Conservation (phyloP, 2,888 invertebrate genomes). For the Ophion slaviceki region DNA sequence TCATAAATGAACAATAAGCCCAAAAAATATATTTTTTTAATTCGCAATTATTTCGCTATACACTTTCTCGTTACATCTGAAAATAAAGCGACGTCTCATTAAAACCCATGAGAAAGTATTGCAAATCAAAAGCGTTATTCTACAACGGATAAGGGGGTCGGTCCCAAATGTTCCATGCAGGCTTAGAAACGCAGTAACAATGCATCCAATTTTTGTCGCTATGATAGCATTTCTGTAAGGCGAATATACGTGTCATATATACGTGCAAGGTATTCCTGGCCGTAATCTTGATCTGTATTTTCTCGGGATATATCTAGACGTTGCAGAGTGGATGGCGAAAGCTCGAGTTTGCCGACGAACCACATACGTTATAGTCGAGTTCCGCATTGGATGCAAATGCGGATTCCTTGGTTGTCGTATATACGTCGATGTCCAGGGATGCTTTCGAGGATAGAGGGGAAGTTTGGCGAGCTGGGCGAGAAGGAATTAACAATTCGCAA, state of each 20-base stretch:
- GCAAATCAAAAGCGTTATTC: not conserved
- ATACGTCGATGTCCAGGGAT: conserved; percentile 41
- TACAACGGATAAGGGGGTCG: not conserved
- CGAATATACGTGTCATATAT: not conserved
- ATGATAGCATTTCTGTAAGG: not conserved
- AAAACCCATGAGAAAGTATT: no score
- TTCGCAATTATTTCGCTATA: no score
- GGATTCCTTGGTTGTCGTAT: conserved; percentile 49
- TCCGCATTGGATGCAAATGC: conserved; percentile 49
- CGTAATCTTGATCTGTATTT: not conserved
- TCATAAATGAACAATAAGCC: no score
- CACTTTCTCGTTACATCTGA: no score
- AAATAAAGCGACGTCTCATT: no score
- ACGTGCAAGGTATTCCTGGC: not conserved
- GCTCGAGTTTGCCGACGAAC: conserved; percentile 28
- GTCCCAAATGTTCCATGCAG: not conserved
- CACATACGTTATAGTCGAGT: conserved; percentile 46
- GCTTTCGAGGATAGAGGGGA: conserved; percentile 35
- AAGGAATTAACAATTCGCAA: conserved; percentile 63
- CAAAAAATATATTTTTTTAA: no score
- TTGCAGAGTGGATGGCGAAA: conserved; percentile 19
- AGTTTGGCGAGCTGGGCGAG: conserved; percentile 31
- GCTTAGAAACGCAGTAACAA: not conserved
- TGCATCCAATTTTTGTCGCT: not conserved
- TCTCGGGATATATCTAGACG: conserved; percentile 12